These are phyloP conservation scores for Miniopterus natalensis DNA, from an alignment of 2,113 vertebrate genomes.

Conservation along the genomic window DNA sequence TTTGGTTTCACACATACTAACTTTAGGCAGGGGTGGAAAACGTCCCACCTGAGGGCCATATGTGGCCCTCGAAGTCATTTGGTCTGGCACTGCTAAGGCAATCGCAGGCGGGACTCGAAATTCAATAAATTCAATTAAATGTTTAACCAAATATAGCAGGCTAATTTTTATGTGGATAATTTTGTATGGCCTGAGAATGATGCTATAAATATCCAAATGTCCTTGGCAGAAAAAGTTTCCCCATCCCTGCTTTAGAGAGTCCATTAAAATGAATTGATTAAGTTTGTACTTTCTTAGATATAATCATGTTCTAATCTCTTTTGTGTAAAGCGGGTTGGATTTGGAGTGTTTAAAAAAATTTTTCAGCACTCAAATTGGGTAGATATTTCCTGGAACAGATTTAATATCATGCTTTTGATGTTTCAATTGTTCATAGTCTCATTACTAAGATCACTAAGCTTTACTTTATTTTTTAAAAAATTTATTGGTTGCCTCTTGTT, in stretches of 20 bases:
- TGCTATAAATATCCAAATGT: too few species aligned
- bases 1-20: neutral
- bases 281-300: neutral
- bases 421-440: neutral
- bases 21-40: neutral
- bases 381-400: neutral
- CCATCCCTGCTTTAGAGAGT: neutral
- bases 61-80: too few species aligned
- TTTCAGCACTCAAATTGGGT: neutral
- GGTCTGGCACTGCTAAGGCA: too few species aligned
- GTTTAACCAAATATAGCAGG: too few species aligned
- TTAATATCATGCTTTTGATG: slow-evolving; percentile 17
- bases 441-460: neutral
- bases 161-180: too few species aligned
- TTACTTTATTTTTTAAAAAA: neutral
- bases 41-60: too few species aligned
- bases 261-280: neutral
- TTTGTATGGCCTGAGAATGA: too few species aligned
- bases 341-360: neutral
- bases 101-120: too few species aligned
- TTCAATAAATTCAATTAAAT: too few species aligned
- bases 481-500: too few species aligned
- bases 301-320: neutral
- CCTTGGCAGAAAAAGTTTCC: too few species aligned
- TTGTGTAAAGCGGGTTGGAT: slow-evolving; percentile 11